phyloP scores from a whole-genome alignment of 2,888 invertebrate species.

The Hirtodrosophila trivittata region DNA sequence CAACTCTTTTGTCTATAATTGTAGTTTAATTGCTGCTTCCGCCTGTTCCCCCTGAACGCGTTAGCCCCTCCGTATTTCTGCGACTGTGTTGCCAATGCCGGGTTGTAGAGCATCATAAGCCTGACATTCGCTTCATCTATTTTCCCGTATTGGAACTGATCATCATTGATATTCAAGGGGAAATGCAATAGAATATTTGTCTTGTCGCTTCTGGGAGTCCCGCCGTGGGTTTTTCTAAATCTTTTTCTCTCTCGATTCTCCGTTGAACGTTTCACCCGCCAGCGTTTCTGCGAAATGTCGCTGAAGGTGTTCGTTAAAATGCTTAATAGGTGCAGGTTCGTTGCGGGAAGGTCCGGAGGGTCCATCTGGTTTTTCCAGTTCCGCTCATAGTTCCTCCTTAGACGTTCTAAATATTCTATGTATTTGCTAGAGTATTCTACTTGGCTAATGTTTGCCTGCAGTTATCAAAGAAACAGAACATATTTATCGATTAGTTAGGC shows the following conservation, averaged over 20 bases:
- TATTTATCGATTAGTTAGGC: not conserved
- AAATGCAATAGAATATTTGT: conserved; percentile 68
- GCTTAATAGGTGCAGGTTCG: conserved; percentile 67
- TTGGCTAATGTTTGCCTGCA: conserved; percentile 88
- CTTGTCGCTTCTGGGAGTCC: conserved; percentile 27
- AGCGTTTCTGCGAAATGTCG: conserved; percentile 44
- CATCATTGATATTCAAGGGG: conserved; percentile 55
- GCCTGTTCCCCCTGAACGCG: not conserved
- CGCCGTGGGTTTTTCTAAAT: not conserved
- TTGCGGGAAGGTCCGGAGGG: conserved; percentile 6
- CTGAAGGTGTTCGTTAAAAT: conserved; percentile 64
- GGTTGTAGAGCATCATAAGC: conserved; percentile 78
- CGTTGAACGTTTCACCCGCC: conserved; percentile 34
- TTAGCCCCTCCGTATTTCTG: not conserved
- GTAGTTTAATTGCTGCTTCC: conserved; percentile 15
- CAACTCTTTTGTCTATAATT: conserved; percentile 14
- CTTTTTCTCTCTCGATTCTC: conserved; percentile 3
- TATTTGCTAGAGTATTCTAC: conserved; percentile 87
- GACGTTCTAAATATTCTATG: conserved; percentile 85
- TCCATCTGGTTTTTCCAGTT: not conserved
- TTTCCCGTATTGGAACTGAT: conserved; percentile 57
- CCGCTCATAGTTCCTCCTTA: conserved; percentile 55
- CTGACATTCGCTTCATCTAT: conserved; percentile 82
- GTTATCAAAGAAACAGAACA: conserved; percentile 41
- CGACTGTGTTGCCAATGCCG: conserved; percentile 53